Evolutionary conservation across 2,113 vertebrate genomes (phyloP), one percentile per base, ranked within the genome.

Genomic region (Siniperca knerii): DNA sequence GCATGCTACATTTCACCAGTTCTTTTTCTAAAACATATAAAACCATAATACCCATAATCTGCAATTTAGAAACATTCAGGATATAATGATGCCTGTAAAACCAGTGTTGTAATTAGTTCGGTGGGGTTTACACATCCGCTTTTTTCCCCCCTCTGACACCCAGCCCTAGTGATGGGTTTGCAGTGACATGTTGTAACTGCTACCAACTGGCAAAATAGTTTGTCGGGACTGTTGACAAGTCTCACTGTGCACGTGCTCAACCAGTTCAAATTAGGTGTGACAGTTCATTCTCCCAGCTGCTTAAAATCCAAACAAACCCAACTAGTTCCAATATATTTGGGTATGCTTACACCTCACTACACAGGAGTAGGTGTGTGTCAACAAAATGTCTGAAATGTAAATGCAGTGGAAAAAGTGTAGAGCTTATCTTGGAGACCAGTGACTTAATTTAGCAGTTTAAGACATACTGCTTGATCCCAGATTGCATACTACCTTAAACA

Each of bases 191-290:
- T 82, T 79, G 61, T 66, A 74, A 73, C 74, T 55, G 35, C 77
- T 69, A 16, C 81, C 70, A 85, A 67, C 79, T 69, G 86, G 50
- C 23, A 55, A 65, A 80, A 78, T 23, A 67, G 46, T 78, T 78
- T 69, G 70, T 81, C 74, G 42, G 1, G 72, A 16, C 29, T 69
- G 66, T 81, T 80, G 79, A 85, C 85, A 73, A 25, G 68, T 68
- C 70, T 79, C 73, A 6, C 65, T 20, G 21, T 60, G 72, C 85
- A 69, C 23, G 54, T 80, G 88, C 73, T 35, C 57, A n/a, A 6
- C 50, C 40, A 57, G 58, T 44, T 70, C 52, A 58, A 21, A 61
- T 8, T 37, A 46, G 73, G 81, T 61, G 69, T 81, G 87, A 78
- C 69, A 1, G 33, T 40, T 48, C 13, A 6, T 58, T 25, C 66